Percentiles rank a stretch among this genome's conserved stretches.
Evolutionary conservation across 2,113 vertebrate species (phyloP).

Genomic region (Entomyzon cyanotis): DNA sequence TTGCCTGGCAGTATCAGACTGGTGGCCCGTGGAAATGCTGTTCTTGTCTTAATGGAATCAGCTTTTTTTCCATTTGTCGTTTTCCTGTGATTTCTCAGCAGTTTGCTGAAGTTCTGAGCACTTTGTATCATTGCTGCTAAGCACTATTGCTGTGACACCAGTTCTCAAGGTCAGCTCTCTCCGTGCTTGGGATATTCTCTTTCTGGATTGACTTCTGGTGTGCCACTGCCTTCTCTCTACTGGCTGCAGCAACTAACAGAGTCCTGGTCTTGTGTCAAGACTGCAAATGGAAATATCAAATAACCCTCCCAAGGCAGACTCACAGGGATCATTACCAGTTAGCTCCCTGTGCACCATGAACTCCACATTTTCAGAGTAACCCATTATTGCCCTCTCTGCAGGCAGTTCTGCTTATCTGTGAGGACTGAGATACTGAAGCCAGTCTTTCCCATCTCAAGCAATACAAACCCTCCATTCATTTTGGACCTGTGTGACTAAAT

Average conservation of each 20-base stretch:
- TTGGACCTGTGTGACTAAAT: background rate
- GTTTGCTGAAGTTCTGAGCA: background rate
- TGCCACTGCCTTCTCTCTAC: background rate
- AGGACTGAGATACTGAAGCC: background rate
- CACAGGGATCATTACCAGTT: background rate
- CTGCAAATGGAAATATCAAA: background rate
- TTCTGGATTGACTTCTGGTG: background rate
- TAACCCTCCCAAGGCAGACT: background rate
- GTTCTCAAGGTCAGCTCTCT: background rate
- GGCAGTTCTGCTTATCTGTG: background rate
- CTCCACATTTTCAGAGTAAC: background rate
- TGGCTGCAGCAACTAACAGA: background rate
- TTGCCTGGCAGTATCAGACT: background rate
- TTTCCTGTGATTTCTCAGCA: background rate
- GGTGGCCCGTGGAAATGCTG: background rate
- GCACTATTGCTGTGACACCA: background rate
- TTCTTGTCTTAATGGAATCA: background rate
- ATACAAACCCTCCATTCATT: background rate
- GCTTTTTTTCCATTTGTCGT: background rate
- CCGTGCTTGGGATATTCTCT: background rate
- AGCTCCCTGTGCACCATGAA: background rate
- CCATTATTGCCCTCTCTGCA: background rate
- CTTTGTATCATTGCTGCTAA: background rate
- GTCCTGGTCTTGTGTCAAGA: background rate
- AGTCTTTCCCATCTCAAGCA: background rate